Evolutionary conservation across 2,797 vertebrate genomes (phyloP).

Genomic region (Aphelocoma californica): DNA sequence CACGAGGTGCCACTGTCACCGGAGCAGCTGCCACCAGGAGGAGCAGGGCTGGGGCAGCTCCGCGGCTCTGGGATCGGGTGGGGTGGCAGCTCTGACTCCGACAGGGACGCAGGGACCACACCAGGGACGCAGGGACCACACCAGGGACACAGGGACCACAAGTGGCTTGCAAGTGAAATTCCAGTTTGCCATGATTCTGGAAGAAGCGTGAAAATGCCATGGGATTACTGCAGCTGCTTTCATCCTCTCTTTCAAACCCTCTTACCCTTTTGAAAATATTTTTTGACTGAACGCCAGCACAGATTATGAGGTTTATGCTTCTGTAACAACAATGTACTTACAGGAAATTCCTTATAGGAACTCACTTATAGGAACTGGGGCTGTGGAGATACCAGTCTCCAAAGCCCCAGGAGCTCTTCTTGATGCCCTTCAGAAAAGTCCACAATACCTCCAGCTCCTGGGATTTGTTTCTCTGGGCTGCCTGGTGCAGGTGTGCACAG

Average conservation of each 20-base stretch:
- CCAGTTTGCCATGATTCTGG: background rate
- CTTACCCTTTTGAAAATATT: background rate
- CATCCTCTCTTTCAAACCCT: background rate
- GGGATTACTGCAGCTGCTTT: background rate
- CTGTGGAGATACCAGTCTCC: background rate
- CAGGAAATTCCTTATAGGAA: background rate
- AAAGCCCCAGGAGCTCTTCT: background rate
- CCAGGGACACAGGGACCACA: background rate
- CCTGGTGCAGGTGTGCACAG: background rate
- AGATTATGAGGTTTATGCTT: background rate
- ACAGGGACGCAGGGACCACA: background rate
- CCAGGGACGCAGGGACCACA: background rate
- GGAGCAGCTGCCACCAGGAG: background rate
- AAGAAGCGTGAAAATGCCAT: fast-evolving
- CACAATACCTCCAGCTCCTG: background rate
- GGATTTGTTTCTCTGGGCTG: background rate
- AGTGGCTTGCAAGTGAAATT: background rate
- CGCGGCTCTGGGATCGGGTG: fast-evolving
- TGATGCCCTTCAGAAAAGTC: background rate
- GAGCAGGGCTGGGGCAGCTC: background rate
- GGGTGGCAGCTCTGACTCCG: fast-evolving
- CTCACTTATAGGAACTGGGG: fast-evolving
- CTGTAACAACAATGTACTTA: fast-evolving
- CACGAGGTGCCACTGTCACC: background rate
- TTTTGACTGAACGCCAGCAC: background rate